Evolutionary conservation across 2,797 vertebrate genomes (phyloP), one percentile per base, ranked within the genome.

Genomic region (Lithobates sylvaticus): DNA sequence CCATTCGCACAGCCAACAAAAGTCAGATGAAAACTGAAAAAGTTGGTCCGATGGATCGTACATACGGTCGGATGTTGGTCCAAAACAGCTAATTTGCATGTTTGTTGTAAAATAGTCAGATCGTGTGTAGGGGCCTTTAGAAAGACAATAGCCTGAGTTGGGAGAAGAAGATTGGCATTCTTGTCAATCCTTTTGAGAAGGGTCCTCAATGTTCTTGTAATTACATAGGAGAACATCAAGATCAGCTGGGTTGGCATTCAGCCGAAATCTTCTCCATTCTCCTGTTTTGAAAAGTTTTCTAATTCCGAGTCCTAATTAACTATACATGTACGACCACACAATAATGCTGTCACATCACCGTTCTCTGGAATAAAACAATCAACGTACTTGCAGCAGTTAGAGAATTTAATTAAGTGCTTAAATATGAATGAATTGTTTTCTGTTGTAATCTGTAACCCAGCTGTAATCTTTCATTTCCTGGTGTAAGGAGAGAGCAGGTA

Each of bases 401-500:
- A 82, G 26, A 67, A 32, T 75, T 76, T 82, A 82, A 73, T 81
- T 70, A 72, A 64, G 32, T 18, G 47, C 39, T 73, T 82, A 65
- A 72, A 64, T 44, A 71, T 64, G 70, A 73, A 74, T 73, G 61
- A 74, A 71, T 75, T 36, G 39, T 76, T 26, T 78, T 29, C 7
- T 36, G 18, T 47, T 58, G 39, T 67, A 70, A 70, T 61, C 18
- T 54, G 36, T 76, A 80, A 84, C 64, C 42, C n/a, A 18, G 76
- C 70, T 64, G 8, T 68, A 84, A 83, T 58, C 76, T 64, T 69
- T 76, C 54, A 80, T 76, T 79, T 87, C 68, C 76, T 39, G 64
- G 44, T 42, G 77, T 67, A 74, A 67, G 39, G 58, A 75, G 69
- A 29, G 58, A 83, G 54, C 80, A 87, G 76, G 81, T 80, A 81